Conservation (phyloP, 92 coral and sea anemone genomes). For the Parazoanthus darwini region DNA sequence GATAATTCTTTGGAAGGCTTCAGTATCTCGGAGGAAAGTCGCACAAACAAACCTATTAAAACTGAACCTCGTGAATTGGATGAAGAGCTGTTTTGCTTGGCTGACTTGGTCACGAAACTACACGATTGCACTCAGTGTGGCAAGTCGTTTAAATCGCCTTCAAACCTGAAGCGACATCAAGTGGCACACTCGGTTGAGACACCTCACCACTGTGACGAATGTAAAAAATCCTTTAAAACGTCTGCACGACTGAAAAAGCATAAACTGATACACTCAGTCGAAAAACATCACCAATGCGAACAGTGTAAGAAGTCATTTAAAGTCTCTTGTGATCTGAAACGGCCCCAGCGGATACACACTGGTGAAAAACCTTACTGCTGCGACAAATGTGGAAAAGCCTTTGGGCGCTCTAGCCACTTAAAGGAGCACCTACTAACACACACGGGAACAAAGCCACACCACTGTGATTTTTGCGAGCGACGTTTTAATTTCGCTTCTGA, state of each 20-base stretch:
- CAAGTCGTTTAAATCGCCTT: neutral
- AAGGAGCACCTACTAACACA: neutral
- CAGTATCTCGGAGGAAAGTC: too few relatives aligned
- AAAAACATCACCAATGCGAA: neutral
- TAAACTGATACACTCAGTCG: neutral
- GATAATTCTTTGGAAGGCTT: neutral
- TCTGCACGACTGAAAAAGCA: neutral
- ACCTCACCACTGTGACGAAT: neutral
- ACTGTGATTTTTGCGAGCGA: neutral
- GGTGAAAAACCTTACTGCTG: slow-evolving; percentile 20
- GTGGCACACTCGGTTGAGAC: neutral
- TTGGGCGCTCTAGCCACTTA: slow-evolving; percentile 3
- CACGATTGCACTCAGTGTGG: neutral
- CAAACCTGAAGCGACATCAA: neutral
- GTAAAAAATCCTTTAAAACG: neutral
- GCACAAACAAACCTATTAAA: neutral
- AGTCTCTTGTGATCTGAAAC: neutral
- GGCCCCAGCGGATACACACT: neutral
- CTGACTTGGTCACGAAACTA: neutral
- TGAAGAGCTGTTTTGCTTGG: slow-evolving; percentile 23
- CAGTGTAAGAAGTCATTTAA: neutral
- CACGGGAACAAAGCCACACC: neutral
- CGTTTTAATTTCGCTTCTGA: slow-evolving; percentile 16
- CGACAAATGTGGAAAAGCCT: slow-evolving; percentile 7
- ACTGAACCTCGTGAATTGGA: neutral